These are phyloP conservation scores for Operophtera brumata DNA, from an alignment of 2,888 invertebrate species.

Conservation along the genomic window DNA sequence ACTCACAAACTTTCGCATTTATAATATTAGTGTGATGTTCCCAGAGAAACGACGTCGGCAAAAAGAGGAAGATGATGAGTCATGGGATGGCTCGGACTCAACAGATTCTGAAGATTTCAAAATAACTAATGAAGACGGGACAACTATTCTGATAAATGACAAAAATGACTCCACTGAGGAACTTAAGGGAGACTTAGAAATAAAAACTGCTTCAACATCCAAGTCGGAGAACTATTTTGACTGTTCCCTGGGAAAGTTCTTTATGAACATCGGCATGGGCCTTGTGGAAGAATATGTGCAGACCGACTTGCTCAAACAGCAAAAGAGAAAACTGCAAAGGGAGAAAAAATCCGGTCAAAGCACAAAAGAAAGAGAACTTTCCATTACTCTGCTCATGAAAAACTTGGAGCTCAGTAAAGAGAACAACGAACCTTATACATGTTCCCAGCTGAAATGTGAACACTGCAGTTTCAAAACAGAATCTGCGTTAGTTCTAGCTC, in stretches of 20 bases:
- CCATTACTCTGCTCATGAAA: constrained; percentile 90
- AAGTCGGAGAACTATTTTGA: constrained; percentile 89
- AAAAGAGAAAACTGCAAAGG: constrained; percentile 90
- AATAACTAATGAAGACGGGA: constrained; percentile 61
- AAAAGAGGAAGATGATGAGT: constrained; percentile 77
- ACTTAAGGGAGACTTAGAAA: constrained; percentile 70
- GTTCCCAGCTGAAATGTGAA: constrained; percentile 90
- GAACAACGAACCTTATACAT: constrained; percentile 89
- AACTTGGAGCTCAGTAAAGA: constrained; percentile 93
- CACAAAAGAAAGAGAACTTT: constrained; percentile 85
- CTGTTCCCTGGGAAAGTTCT: constrained; percentile 92
- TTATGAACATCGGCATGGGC: constrained; percentile 94
- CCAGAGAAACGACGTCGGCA: constrained; percentile 50
- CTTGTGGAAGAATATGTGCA: constrained; percentile 96
- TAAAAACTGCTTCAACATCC: constrained; percentile 51
- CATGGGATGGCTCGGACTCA: constrained; percentile 79
- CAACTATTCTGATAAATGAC: constrained; percentile 76
- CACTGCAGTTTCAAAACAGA: constrained; percentile 95
- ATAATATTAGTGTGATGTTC: no score
- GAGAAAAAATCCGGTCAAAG: constrained; percentile 82
- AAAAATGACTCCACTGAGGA: constrained; percentile 76
- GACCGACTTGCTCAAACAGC: constrained; percentile 92
- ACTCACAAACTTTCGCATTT: no score
- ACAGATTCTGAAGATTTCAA: constrained; percentile 73
- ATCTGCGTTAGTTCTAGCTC: constrained; percentile 89